Evolutionary conservation across 2,888 invertebrate genomes (phyloP).

Genomic region (Aleiodes alternator): DNA sequence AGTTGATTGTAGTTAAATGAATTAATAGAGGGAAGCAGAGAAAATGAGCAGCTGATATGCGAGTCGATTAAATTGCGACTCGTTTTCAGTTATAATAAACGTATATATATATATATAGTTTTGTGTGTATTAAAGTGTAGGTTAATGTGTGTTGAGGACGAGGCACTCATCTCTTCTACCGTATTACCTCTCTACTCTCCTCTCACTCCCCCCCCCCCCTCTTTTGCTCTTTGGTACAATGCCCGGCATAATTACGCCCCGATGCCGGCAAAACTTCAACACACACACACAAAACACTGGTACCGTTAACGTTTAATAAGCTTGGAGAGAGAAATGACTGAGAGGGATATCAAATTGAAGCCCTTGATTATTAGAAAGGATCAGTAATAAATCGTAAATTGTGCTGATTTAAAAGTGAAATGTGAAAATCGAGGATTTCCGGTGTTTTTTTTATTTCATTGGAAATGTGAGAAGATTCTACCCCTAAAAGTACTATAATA

Average conservation of each 20-base stretch:
- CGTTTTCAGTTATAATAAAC: not conserved
- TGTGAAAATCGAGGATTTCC: too few relatives aligned
- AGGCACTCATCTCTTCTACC: slow-evolving; percentile 20
- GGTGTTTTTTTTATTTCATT: too few relatives aligned
- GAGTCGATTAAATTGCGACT: slow-evolving; percentile 42
- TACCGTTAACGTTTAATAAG: slow-evolving; percentile 49
- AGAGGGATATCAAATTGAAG: not conserved
- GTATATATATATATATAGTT: not conserved
- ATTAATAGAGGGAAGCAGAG: not conserved
- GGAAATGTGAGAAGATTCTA: too few relatives aligned
- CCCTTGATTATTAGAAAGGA: too few relatives aligned
- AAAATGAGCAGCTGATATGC: slow-evolving; percentile 41
- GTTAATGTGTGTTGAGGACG: slow-evolving; percentile 35
- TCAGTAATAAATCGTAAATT: too few relatives aligned
- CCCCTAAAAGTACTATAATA: too few relatives aligned
- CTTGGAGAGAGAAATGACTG: slow-evolving; percentile 23
- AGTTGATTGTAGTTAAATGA: slow-evolving; percentile 23
- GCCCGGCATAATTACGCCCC: slow-evolving; percentile 44
- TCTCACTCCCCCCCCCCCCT: not conserved
- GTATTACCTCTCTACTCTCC: slow-evolving; percentile 27
- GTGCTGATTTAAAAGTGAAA: too few relatives aligned
- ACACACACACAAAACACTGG: slow-evolving; percentile 8
- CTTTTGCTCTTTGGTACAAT: slow-evolving; percentile 33
- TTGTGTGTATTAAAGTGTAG: slow-evolving; percentile 9
- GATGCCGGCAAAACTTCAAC: slow-evolving; percentile 29